phyloP scores from a whole-genome alignment of 1,140 invertebrate species.

The Drosophila elegans region DNA sequence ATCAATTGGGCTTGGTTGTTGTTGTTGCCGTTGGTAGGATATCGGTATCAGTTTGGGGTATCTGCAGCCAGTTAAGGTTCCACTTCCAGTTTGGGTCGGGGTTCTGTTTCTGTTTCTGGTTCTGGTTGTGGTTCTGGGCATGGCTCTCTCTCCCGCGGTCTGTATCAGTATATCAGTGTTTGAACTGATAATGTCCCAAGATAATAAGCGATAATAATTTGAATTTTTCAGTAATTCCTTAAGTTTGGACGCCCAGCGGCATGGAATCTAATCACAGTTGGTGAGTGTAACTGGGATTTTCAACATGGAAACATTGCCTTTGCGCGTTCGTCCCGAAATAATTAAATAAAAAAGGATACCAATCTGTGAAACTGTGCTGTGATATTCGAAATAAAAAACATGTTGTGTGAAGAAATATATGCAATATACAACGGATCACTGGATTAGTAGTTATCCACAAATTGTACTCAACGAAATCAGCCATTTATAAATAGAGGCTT shows the following conservation, averaged over 20 bases:
- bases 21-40: conserved; percentile 53
- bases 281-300: conserved; percentile 84
- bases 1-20: conserved; percentile 69
- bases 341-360: background rate
- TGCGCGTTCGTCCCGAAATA: conserved; percentile 20
- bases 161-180: conserved; percentile 84
- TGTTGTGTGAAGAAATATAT: background rate
- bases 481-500: conserved; percentile 16
- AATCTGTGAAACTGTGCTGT: conserved; percentile 1
- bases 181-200: conserved; percentile 85
- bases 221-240: conserved; percentile 84
- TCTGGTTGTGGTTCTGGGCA: conserved; percentile 4
- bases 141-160: conserved; percentile 28
- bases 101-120: conserved; percentile 12
- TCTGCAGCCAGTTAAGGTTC: conserved; percentile 48
- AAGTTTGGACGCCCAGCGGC: conserved; percentile 75
- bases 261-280: conserved; percentile 84
- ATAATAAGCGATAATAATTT: conserved; percentile 85
- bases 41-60: conserved; percentile 76
- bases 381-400: background rate
- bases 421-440: background rate
- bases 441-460: background rate
- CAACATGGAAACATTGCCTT: conserved; percentile 78
- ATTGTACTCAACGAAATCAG: background rate
- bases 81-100: conserved; percentile 23